Conservation (phyloP, 2,113 vertebrate species). For the Nycticryphes semicollaris region DNA sequence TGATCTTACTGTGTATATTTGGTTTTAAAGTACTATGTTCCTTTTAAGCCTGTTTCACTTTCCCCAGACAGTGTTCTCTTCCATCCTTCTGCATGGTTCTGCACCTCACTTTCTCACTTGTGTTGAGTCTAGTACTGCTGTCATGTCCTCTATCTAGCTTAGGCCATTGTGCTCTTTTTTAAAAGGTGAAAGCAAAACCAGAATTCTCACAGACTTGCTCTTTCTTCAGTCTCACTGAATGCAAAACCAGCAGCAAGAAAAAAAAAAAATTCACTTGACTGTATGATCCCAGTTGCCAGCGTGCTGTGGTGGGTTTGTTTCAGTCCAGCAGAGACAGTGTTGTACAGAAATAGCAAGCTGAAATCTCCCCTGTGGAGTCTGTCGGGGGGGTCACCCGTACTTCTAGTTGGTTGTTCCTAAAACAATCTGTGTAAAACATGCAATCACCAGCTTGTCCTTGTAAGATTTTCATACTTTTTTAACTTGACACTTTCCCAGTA, state of each 20-base stretch:
- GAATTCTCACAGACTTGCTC: slow-evolving; percentile 3
- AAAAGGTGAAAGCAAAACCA: slow-evolving; percentile 42
- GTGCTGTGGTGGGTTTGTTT: slow-evolving; percentile 43
- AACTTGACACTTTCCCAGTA: slow-evolving; percentile 67
- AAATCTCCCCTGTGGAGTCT: not conserved
- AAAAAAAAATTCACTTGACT: not conserved
- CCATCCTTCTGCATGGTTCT: slow-evolving; percentile 38
- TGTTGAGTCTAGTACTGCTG: slow-evolving; percentile 35
- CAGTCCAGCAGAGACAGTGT: slow-evolving; percentile 28
- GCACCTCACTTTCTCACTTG: slow-evolving; percentile 43
- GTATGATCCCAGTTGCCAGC: not conserved
- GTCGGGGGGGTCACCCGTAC: not conserved
- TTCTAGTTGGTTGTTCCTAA: slow-evolving; percentile 26
- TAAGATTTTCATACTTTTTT: slow-evolving; percentile 71
- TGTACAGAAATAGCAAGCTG: slow-evolving; percentile 38
- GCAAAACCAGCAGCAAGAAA: slow-evolving; percentile 41
- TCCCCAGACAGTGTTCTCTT: slow-evolving; percentile 12
- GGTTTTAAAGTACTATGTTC: slow-evolving; percentile 55
- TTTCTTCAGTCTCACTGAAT: slow-evolving; percentile 43
- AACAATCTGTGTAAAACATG: slow-evolving; percentile 60
- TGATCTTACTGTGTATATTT: slow-evolving; percentile 57
- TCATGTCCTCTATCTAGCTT: slow-evolving; percentile 29
- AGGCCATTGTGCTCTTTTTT: slow-evolving; percentile 29
- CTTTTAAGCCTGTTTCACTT: slow-evolving; percentile 57
- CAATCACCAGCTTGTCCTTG: slow-evolving; percentile 64